phyloP scores from a whole-genome alignment of 2,797 vertebrate species.

The Periophthalmus magnuspinnatus region DNA sequence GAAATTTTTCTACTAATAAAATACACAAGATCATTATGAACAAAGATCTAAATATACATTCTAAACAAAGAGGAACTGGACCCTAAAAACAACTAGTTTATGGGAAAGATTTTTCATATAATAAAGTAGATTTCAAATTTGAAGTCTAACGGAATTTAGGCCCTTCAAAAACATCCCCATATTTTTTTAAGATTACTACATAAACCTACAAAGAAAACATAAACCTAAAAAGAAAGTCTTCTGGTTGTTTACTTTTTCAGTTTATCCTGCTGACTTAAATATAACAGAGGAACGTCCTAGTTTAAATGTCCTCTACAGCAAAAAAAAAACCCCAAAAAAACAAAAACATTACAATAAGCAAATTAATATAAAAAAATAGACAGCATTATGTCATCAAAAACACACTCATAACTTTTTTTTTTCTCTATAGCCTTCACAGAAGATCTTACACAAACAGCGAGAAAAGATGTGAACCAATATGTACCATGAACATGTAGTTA shows the following conservation, averaged over 20 bases:
- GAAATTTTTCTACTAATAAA: not conserved
- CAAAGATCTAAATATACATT: not conserved
- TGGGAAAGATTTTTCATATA: not conserved
- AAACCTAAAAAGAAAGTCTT: not conserved
- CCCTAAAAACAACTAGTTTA: not conserved
- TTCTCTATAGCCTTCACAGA: not conserved
- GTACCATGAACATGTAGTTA: constrained; percentile 15
- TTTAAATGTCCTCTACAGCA: constrained; percentile 18
- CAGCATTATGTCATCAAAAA: not conserved
- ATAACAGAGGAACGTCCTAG: constrained; percentile 29
- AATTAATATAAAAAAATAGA: constrained; percentile 3
- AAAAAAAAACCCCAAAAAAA: no score
- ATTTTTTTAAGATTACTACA: not conserved
- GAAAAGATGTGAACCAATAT: constrained; percentile 11
- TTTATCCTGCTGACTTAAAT: constrained; percentile 33
- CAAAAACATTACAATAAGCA: constrained; percentile 16
- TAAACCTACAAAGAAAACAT: not conserved
- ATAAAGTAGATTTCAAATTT: no score
- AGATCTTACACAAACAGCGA: constrained; percentile 3
- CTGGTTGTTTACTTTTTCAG: constrained; percentile 9
- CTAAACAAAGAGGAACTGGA: not conserved
- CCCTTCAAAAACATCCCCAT: not conserved
- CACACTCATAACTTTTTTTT: not conserved
- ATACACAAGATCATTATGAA: not conserved
- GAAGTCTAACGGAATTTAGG: not conserved